Percentiles rank a stretch among this genome's conserved stretches.
Conservation (phyloP, 1,140 invertebrate genomes). For the Leptinotarsa defecta region DNA sequence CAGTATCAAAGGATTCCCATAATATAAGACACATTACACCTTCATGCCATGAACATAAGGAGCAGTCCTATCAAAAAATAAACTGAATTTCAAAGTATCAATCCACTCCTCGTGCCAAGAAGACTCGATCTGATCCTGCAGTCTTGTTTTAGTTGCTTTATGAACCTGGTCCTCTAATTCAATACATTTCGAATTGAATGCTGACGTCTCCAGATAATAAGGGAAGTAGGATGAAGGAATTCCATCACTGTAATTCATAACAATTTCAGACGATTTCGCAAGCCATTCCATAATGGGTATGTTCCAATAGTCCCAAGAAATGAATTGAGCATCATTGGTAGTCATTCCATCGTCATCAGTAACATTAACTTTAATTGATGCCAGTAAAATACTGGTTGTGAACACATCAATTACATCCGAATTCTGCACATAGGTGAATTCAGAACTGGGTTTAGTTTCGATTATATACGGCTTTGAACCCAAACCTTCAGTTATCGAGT, state of each 20-base stretch:
- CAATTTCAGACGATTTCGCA: slow-evolving; percentile 50
- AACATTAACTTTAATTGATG: slow-evolving; percentile 44
- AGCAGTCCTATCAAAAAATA: slow-evolving; percentile 29
- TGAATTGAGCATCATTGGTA: slow-evolving; percentile 26
- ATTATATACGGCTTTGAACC: neutral
- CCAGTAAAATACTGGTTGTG: slow-evolving; percentile 50
- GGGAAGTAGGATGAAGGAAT: slow-evolving; percentile 25
- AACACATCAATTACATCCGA: slow-evolving; percentile 46
- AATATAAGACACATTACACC: slow-evolving; percentile 17
- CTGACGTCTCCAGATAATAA: slow-evolving; percentile 44
- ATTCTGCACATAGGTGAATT: slow-evolving; percentile 2
- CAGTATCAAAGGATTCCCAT: too few relatives aligned
- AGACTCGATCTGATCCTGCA: slow-evolving; percentile 53
- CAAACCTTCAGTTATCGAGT: neutral
- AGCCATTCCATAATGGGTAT: slow-evolving; percentile 59
- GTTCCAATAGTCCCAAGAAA: slow-evolving; percentile 59
- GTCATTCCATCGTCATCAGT: slow-evolving; percentile 1
- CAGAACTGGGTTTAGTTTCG: slow-evolving; percentile 14
- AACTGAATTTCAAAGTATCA: slow-evolving; percentile 45
- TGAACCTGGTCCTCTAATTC: slow-evolving; percentile 50
- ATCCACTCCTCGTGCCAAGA: slow-evolving; percentile 56
- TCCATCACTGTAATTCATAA: slow-evolving; percentile 33
- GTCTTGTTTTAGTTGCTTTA: slow-evolving; percentile 51
- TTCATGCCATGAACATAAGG: slow-evolving; percentile 35
- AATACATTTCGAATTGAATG: slow-evolving; percentile 42